These are phyloP conservation scores for Sebastes baramenuke DNA, from an alignment of 2,797 vertebrate genomes.

Conservation along the genomic window DNA sequence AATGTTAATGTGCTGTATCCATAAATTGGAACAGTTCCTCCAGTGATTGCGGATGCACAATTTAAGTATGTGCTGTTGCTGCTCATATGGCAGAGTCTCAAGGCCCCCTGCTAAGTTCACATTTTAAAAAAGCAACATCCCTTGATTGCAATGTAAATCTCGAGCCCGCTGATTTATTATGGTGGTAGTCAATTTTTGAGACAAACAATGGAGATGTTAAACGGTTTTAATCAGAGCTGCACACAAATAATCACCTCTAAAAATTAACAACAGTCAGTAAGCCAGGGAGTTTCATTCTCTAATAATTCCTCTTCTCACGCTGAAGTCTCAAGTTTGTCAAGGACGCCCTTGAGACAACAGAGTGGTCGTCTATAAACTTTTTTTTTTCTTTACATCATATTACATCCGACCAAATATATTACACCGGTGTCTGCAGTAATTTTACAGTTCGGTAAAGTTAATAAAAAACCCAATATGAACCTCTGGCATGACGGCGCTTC, in stretches of 20 bases:
- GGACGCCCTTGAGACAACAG: slow-evolving; percentile 51
- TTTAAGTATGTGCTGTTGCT: slow-evolving; percentile 35
- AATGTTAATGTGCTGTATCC: slow-evolving; percentile 66
- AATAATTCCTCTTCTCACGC: slow-evolving; percentile 24
- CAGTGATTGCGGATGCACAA: slow-evolving; percentile 61
- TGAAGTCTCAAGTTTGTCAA: slow-evolving; percentile 27
- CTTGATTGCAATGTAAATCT: slow-evolving; percentile 74
- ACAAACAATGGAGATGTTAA: slow-evolving; percentile 47
- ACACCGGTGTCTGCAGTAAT: slow-evolving; percentile 41
- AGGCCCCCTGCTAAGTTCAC: slow-evolving; percentile 36
- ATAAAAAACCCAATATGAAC: slow-evolving; percentile 58
- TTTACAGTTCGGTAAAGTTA: slow-evolving; percentile 59
- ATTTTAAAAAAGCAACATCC: slow-evolving; percentile 50
- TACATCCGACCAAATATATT: slow-evolving; percentile 54
- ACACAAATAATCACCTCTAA: slow-evolving; percentile 46
- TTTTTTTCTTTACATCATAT: slow-evolving; percentile 23
- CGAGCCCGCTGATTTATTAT: slow-evolving; percentile 45
- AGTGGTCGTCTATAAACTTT: slow-evolving; percentile 22
- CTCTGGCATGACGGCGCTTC: slow-evolving; percentile 35
- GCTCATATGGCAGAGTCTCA: slow-evolving; percentile 1
- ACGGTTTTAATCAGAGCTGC: slow-evolving; percentile 64
- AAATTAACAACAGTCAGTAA: slow-evolving; percentile 44
- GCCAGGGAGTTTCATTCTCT: slow-evolving; percentile 45
- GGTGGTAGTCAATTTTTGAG: slow-evolving; percentile 31
- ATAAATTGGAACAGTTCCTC: slow-evolving; percentile 54